Evolutionary conservation across 1,140 invertebrate genomes (phyloP).

Genomic region (Bombus fervidus): DNA sequence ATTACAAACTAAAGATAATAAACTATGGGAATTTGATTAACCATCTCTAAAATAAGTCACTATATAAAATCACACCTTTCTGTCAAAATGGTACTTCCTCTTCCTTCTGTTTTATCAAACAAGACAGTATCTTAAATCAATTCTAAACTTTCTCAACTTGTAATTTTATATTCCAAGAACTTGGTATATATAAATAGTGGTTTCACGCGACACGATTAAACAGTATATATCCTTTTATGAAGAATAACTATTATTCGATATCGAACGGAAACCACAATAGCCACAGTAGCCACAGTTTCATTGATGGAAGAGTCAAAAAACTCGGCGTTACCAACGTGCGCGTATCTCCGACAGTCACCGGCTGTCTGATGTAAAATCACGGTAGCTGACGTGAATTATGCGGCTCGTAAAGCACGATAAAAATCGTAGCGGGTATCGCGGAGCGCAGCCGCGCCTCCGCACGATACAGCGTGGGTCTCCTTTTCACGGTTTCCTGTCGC

Average conservation of each 20-base stretch:
- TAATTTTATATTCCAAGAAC: neutral
- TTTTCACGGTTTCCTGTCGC: constrained; percentile 14
- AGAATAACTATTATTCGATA: neutral
- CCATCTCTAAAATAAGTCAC: neutral
- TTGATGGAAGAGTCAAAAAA: neutral
- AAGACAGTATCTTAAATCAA: neutral
- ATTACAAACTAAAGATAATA: neutral
- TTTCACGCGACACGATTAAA: neutral
- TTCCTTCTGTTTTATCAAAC: neutral
- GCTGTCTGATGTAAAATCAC: constrained; percentile 46
- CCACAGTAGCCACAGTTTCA: neutral
- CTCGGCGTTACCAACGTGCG: neutral
- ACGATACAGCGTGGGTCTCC: neutral
- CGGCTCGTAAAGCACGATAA: constrained; percentile 53
- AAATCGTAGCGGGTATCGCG: constrained; percentile 23
- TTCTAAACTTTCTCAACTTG: neutral
- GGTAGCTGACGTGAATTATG: constrained; percentile 47
- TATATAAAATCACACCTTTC: neutral
- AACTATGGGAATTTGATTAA: neutral
- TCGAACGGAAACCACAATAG: neutral
- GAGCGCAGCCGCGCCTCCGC: constrained; percentile 34
- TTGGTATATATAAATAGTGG: neutral
- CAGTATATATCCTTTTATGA: neutral
- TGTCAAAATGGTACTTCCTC: neutral
- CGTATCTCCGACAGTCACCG: constrained; percentile 22